Percentiles rank a stretch among this genome's conserved stretches.
Evolutionary conservation across 1,140 invertebrate species (phyloP).

Genomic region (Cydia pomonella): DNA sequence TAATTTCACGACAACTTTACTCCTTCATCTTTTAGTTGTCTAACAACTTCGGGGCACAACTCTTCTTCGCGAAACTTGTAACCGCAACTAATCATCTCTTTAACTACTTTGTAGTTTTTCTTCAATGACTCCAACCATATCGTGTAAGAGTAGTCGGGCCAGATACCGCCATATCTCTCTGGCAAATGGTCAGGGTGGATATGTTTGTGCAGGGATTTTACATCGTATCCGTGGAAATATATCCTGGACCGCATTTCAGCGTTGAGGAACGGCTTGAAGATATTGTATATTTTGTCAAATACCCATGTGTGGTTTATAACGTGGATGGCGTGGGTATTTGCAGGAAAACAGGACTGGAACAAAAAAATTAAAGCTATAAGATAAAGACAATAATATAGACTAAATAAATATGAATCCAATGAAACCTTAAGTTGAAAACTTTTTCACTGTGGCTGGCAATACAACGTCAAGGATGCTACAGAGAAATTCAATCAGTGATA

Average conservation of each 20-base stretch:
- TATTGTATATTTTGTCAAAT: slow-evolving; percentile 88
- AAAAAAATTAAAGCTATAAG: neutral
- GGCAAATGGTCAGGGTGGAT: slow-evolving; percentile 86
- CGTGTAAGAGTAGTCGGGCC: slow-evolving; percentile 86
- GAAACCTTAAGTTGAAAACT: too few relatives aligned
- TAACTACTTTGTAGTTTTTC: slow-evolving; percentile 81
- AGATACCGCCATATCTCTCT: slow-evolving; percentile 85
- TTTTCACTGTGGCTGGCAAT: too few relatives aligned
- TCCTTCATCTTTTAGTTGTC: slow-evolving; percentile 59
- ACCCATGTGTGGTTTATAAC: slow-evolving; percentile 90
- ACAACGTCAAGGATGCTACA: too few relatives aligned
- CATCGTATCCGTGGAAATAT: slow-evolving; percentile 88
- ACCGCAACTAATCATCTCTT: slow-evolving; percentile 84
- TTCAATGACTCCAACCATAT: slow-evolving; percentile 86
- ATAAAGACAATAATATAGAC: neutral
- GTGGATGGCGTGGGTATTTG: slow-evolving; percentile 87
- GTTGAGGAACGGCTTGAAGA: slow-evolving; percentile 89
- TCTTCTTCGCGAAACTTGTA: slow-evolving; percentile 84
- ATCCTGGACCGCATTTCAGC: slow-evolving; percentile 85
- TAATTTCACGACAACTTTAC: slow-evolving; percentile 50
- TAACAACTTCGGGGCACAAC: slow-evolving; percentile 60
- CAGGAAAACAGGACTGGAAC: slow-evolving; percentile 86
- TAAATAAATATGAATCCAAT: neutral
- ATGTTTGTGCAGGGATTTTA: slow-evolving; percentile 88
- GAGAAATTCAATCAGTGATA: too few relatives aligned